phyloP scores from a whole-genome alignment of 2,113 vertebrate genomes.

The Rhegmatorhina hoffmannsi region DNA sequence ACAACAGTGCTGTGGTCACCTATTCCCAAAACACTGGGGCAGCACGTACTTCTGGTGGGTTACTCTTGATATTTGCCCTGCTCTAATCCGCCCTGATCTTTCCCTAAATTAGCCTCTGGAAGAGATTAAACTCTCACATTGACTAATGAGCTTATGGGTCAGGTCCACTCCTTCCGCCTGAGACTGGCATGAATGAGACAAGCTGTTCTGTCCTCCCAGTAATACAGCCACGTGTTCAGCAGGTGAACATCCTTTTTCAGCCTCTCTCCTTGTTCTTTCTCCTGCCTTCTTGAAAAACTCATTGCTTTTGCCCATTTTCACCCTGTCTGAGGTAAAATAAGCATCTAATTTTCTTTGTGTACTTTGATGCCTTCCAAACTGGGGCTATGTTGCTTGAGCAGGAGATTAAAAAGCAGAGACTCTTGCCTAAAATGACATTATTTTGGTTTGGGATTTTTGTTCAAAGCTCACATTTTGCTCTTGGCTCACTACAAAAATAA shows the following conservation, averaged over 20 bases:
- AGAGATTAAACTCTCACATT: conserved; percentile 21
- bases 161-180: neutral
- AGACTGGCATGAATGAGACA: neutral
- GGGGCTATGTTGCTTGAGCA: neutral
- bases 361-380: conserved; percentile 21
- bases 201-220: neutral
- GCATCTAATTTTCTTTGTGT: neutral
- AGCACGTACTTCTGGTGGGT: neutral
- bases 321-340: neutral
- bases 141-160: conserved; percentile 29
- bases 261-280: neutral
- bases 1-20: neutral
- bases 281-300: neutral
- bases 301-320: neutral
- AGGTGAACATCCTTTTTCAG: neutral
- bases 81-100: neutral
- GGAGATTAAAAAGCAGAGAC: conserved; percentile 31
- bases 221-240: neutral
- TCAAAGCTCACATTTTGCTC: conserved; percentile 53
- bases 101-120: conserved; percentile 1
- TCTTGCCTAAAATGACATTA: conserved; percentile 34
- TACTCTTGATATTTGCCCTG: neutral
- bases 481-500: conserved; percentile 53
- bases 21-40: neutral
- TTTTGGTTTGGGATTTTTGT: conserved; percentile 46